Percentiles rank a stretch among this genome's conserved stretches.
Conservation (phyloP, 1,140 invertebrate genomes). For the Drosophila prosaltans region DNA sequence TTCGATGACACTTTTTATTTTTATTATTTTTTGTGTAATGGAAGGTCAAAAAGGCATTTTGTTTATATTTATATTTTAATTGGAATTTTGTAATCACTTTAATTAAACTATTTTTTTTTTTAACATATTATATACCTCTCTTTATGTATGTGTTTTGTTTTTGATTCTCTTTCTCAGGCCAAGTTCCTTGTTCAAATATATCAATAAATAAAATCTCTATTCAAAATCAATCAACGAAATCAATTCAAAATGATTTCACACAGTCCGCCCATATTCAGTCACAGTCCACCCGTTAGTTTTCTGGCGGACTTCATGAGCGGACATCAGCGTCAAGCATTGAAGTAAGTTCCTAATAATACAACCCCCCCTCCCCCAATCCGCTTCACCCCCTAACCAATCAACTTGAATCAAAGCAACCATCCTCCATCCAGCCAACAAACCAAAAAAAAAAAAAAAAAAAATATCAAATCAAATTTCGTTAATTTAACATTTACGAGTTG, state of each 20-base stretch:
- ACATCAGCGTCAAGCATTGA: conserved; percentile 76
- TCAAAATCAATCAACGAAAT: conserved; percentile 41
- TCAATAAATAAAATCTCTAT: conserved; percentile 13
- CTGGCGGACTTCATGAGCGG: conserved; percentile 84
- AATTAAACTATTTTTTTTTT: not conserved
- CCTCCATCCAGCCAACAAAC: not conserved
- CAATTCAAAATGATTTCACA: conserved; percentile 86
- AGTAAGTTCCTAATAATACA: conserved; percentile 56
- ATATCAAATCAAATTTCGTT: conserved; percentile 32
- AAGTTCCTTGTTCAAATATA: conserved; percentile 12
- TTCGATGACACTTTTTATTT: not conserved
- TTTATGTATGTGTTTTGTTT: not conserved
- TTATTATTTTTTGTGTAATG: not conserved
- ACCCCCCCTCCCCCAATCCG: not conserved
- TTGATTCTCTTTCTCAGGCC: conserved; percentile 16
- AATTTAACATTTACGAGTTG: conserved; percentile 24
- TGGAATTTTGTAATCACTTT: not conserved
- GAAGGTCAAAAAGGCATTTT: not conserved
- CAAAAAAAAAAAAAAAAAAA: conserved; percentile 11
- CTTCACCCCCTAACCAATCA: not conserved
- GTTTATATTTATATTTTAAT: conserved; percentile 3
- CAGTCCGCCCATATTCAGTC: conserved; percentile 88
- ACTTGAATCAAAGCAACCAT: not conserved
- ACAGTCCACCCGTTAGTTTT: conserved; percentile 87
- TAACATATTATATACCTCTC: not conserved